phyloP scores from a whole-genome alignment of 2,797 vertebrate species.

The Macropodus opercularis region DNA sequence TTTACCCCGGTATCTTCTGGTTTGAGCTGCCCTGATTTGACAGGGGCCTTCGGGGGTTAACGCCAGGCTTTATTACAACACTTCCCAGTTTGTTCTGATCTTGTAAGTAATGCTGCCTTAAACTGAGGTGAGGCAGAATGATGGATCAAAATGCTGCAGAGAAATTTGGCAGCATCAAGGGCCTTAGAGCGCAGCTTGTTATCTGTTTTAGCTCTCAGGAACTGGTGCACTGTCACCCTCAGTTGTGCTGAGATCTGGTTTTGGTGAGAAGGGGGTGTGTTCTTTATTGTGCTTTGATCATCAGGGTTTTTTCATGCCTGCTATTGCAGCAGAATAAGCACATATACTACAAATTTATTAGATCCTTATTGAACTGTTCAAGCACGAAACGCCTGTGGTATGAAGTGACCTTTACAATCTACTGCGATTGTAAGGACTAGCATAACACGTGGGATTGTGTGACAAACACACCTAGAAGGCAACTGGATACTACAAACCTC shows the following conservation, averaged over 20 bases:
- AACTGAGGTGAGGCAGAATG: constrained; percentile 50
- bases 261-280: constrained; percentile 42
- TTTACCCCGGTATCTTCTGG: constrained; percentile 11
- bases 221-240: constrained; percentile 47
- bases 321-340: constrained; percentile 50
- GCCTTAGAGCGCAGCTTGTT: constrained; percentile 54
- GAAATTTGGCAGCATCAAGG: constrained; percentile 42
- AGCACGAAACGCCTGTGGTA: constrained; percentile 30
- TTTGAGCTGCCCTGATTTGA: constrained; percentile 39
- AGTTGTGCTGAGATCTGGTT: constrained; percentile 65
- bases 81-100: constrained; percentile 38
- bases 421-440: constrained; percentile 27
- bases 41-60: constrained; percentile 16
- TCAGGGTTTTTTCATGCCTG: constrained; percentile 23
- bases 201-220: constrained; percentile 52
- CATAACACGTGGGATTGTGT: background rate
- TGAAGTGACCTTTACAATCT: constrained; percentile 29
- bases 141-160: constrained; percentile 43
- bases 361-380: constrained; percentile 36
- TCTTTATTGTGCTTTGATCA: constrained; percentile 63
- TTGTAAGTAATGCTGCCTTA: constrained; percentile 38
- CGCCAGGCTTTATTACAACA: constrained; percentile 21
- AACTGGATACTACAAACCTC: background rate
- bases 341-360: constrained; percentile 42
- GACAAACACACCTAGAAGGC: constrained; percentile 4